Percentiles rank a stretch among this genome's conserved stretches.
phyloP scores from a whole-genome alignment of 2,888 invertebrate species.

The Acrobasis suavella region DNA sequence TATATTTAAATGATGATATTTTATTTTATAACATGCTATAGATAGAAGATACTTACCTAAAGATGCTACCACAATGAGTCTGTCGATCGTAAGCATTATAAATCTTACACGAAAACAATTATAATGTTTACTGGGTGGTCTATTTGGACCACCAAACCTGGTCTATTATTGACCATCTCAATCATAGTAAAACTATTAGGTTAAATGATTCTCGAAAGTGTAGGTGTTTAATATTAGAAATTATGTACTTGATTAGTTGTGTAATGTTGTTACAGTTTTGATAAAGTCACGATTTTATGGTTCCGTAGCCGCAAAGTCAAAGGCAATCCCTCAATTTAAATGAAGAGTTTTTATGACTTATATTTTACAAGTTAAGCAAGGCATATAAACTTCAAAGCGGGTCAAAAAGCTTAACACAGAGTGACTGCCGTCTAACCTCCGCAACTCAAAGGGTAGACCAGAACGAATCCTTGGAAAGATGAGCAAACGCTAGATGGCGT shows the following conservation, averaged over 20 bases:
- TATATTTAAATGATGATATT: too few species aligned
- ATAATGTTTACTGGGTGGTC: slow-evolving; percentile 61
- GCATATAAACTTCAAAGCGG: too few species aligned
- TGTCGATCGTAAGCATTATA: slow-evolving; percentile 52
- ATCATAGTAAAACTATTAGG: slow-evolving; percentile 39
- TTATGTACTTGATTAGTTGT: background rate
- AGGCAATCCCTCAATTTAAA: background rate
- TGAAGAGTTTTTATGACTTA: too few species aligned
- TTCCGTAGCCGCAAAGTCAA: background rate
- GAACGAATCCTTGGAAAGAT: too few species aligned
- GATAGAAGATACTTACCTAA: background rate
- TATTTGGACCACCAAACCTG: slow-evolving; percentile 58
- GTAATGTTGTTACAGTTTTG: slow-evolving; percentile 3
- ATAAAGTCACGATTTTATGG: slow-evolving; percentile 3
- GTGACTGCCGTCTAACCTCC: too few species aligned
- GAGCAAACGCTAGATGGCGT: too few species aligned
- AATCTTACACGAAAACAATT: slow-evolving; percentile 64
- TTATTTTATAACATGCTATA: slow-evolving; percentile 14
- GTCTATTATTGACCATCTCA: slow-evolving; percentile 44
- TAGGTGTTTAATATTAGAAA: slow-evolving; percentile 18
- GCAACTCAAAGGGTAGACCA: too few species aligned
- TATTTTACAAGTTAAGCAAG: too few species aligned
- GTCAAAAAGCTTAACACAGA: too few species aligned
- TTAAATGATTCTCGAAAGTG: slow-evolving; percentile 13
- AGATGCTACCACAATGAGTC: slow-evolving; percentile 29